Evolutionary conservation across 2,888 invertebrate species (phyloP).

Genomic region (Melinaea menophilus): DNA sequence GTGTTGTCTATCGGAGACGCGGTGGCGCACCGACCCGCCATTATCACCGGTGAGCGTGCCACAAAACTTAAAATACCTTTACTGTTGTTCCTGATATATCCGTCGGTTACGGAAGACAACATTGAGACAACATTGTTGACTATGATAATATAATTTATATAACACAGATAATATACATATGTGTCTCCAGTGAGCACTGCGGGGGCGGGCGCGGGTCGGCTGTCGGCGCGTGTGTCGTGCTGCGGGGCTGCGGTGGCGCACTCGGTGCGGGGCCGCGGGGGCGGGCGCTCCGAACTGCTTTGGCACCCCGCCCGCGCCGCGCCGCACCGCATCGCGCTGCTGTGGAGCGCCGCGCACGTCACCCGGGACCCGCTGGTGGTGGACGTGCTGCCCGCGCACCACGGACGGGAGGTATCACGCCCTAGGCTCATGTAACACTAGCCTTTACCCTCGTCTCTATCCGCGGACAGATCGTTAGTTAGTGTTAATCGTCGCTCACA

Average conservation of each 20-base stretch:
- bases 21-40: slow-evolving; percentile 88
- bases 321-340: slow-evolving; percentile 90
- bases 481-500: too few relatives aligned
- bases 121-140: too few relatives aligned
- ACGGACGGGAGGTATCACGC: slow-evolving; percentile 80
- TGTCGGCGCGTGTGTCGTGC: slow-evolving; percentile 88
- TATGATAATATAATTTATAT: too few relatives aligned
- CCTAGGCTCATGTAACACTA: not conserved
- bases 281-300: slow-evolving; percentile 85
- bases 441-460: not conserved
- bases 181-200: slow-evolving; percentile 80
- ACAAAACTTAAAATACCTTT: too few relatives aligned
- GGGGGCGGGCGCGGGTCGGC: slow-evolving; percentile 90
- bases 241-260: slow-evolving; percentile 90
- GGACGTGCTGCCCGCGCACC: slow-evolving; percentile 80
- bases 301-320: slow-evolving; percentile 93
- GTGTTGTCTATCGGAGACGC: slow-evolving; percentile 86
- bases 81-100: too few relatives aligned
- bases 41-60: slow-evolving; percentile 80
- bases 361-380: slow-evolving; percentile 74
- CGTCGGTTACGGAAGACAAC: too few relatives aligned
- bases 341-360: slow-evolving; percentile 90
- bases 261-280: slow-evolving; percentile 86
- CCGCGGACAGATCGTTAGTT: too few relatives aligned
- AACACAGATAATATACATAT: not conserved